Evolutionary conservation across 2,888 invertebrate genomes (phyloP).

Genomic region (Empis stercorea): DNA sequence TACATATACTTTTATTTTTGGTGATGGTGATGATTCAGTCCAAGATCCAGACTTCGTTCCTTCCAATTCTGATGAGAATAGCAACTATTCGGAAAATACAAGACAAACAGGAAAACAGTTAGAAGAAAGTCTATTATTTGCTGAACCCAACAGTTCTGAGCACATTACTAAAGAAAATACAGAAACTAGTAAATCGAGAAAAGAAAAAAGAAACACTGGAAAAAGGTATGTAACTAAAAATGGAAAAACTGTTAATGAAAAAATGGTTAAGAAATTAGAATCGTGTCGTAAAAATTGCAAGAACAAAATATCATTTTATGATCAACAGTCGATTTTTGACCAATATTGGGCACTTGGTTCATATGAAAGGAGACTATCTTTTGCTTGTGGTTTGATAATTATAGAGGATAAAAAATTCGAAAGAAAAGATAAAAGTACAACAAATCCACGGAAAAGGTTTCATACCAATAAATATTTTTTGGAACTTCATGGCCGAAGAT

Average conservation of each 20-base stretch:
- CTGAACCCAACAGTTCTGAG: too few relatives aligned
- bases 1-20: too few relatives aligned
- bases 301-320: background rate
- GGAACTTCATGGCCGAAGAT: conserved; percentile 10
- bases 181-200: background rate
- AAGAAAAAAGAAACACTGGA: background rate
- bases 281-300: background rate
- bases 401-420: conserved; percentile 8
- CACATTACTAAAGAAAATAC: background rate
- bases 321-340: background rate
- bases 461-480: conserved; percentile 10
- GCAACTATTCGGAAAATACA: too few relatives aligned
- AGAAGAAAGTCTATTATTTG: too few relatives aligned
- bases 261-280: background rate
- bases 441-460: conserved; percentile 9
- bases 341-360: background rate
- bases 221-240: background rate
- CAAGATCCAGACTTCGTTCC: too few relatives aligned
- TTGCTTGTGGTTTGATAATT: conserved; percentile 4
- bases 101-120: too few relatives aligned
- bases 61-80: too few relatives aligned
- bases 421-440: conserved; percentile 4
- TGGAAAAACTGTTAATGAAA: background rate
- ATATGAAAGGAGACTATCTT: background rate
- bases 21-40: too few relatives aligned